phyloP scores from a whole-genome alignment of 2,888 invertebrate genomes.

The Halocaridina rubra region DNA sequence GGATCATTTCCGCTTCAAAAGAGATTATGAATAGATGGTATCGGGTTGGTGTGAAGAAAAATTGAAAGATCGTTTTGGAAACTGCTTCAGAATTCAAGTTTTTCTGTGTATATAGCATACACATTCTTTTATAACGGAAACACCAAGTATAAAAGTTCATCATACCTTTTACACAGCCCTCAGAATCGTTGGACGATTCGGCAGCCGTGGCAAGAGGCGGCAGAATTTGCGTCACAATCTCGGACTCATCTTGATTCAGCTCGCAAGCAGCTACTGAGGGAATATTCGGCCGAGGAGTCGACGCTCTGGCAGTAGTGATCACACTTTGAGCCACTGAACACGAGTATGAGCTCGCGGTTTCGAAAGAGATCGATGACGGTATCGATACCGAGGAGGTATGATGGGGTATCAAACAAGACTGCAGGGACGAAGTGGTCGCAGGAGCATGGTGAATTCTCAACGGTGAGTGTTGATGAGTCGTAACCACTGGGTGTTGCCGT shows the following conservation, averaged over 20 bases:
- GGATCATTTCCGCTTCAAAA: too few species aligned
- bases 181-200: slow-evolving; percentile 28
- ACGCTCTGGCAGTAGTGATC: background rate
- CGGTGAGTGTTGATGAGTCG: background rate
- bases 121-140: too few species aligned
- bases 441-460: background rate
- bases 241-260: slow-evolving; percentile 43
- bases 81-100: too few species aligned
- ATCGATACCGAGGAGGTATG: background rate
- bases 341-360: background rate
- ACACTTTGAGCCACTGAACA: background rate
- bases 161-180: too few species aligned
- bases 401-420: background rate
- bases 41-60: too few species aligned
- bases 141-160: too few species aligned
- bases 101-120: too few species aligned
- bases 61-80: too few species aligned
- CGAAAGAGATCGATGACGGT: background rate
- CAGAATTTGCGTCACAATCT: slow-evolving; percentile 40
- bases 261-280: slow-evolving; percentile 5
- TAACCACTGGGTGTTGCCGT: too few species aligned
- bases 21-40: too few species aligned
- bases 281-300: background rate
- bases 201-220: slow-evolving; percentile 17
- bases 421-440: background rate